Conservation (phyloP, 2,888 invertebrate species). For the Phlogophora meticulosa region DNA sequence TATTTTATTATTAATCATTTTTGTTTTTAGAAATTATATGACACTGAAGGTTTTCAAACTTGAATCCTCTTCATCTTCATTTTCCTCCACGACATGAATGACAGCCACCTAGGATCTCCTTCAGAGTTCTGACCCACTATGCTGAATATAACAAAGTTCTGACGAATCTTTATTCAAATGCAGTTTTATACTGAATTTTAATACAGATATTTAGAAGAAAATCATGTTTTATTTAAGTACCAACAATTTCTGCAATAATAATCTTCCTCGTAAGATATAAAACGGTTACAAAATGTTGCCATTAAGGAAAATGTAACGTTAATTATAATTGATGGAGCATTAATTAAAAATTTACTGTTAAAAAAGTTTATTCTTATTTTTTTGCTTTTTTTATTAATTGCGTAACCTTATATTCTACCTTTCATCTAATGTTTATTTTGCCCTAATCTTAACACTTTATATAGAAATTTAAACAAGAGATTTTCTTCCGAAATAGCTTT, state of each 20-base stretch:
- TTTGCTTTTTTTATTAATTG: constrained; percentile 45
- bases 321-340: constrained; percentile 44
- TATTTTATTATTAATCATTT: no score
- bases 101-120: no score
- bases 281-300: constrained; percentile 29
- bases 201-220: neutral
- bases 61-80: no score
- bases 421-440: constrained; percentile 17
- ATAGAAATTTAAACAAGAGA: neutral
- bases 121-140: no score
- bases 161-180: no score
- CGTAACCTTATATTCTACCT: constrained; percentile 37
- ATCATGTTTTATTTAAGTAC: neutral
- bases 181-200: no score
- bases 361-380: constrained; percentile 17
- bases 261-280: constrained; percentile 18
- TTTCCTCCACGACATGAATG: no score
- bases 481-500: neutral
- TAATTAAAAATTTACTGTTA: constrained; percentile 42
- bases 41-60: no score
- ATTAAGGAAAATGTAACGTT: constrained; percentile 41
- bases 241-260: constrained; percentile 11
- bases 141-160: no score
- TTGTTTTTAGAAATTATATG: no score
- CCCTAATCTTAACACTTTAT: constrained; percentile 10